A percentile compares a stretch with the other conserved stretches of the same genome.
Conservation (phyloP, 64 coral and sea anemone genomes). For the Platygyra sinensis region DNA sequence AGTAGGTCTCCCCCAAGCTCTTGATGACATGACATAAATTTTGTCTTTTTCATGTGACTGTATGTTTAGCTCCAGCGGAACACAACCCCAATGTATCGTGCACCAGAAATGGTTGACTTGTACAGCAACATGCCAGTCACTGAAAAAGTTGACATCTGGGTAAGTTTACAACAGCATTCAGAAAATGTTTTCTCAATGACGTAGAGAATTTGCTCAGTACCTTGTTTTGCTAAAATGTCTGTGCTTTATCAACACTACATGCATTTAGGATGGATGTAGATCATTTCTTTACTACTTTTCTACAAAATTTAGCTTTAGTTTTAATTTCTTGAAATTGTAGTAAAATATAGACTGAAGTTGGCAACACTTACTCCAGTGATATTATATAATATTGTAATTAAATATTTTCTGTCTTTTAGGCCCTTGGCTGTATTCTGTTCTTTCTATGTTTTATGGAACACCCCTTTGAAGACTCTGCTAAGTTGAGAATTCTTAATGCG, state of each 20-base stretch:
- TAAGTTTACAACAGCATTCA: neutral
- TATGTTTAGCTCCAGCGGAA: slow-evolving; percentile 73
- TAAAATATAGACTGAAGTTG: too few relatives aligned
- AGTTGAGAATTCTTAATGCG: slow-evolving; percentile 96
- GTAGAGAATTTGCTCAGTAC: neutral
- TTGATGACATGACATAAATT: too few relatives aligned
- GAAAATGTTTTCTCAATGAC: neutral
- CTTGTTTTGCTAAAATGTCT: too few relatives aligned
- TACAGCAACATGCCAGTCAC: slow-evolving; percentile 97
- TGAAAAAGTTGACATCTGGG: slow-evolving; percentile 93
- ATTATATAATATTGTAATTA: neutral
- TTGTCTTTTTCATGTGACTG: too few relatives aligned
- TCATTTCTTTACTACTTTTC: too few relatives aligned
- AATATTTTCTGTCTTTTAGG: slow-evolving; percentile 36
- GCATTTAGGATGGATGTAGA: too few relatives aligned
- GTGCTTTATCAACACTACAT: too few relatives aligned
- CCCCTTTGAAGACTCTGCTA: slow-evolving; percentile 98
- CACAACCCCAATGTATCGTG: slow-evolving; percentile 98
- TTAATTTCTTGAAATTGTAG: too few relatives aligned
- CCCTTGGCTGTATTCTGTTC: slow-evolving; percentile 87
- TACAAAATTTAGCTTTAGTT: too few relatives aligned
- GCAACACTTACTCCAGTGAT: too few relatives aligned
- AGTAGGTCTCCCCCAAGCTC: too few relatives aligned
- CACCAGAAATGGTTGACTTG: slow-evolving; percentile 97
- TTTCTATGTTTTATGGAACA: slow-evolving; percentile 98